These are phyloP conservation scores for Cryptops parisi DNA, from an alignment of 2,888 invertebrate genomes.

Conservation along the genomic window DNA sequence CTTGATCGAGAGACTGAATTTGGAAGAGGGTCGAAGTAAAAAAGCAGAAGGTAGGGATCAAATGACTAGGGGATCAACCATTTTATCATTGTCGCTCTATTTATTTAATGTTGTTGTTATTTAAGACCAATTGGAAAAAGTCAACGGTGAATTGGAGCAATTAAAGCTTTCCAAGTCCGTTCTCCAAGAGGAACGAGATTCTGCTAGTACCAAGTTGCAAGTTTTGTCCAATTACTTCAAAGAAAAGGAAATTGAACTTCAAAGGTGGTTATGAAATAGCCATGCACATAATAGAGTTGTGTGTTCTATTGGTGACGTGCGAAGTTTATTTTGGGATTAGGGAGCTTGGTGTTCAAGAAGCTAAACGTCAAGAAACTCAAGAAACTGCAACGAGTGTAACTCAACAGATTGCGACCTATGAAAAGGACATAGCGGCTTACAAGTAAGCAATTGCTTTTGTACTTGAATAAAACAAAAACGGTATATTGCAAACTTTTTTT, in stretches of 20 bases:
- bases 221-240: conserved; percentile 80
- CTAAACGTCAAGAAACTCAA: conserved; percentile 29
- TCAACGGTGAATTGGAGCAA: conserved; percentile 25
- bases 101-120: no score
- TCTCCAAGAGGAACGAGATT: conserved; percentile 54
- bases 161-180: conserved; percentile 30
- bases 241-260: conserved; percentile 69
- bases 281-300: background rate
- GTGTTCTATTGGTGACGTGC: background rate
- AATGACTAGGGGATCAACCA: no score
- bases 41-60: conserved; percentile 1
- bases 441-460: conserved; percentile 18
- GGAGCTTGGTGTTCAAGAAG: conserved; percentile 43
- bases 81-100: no score
- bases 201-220: conserved; percentile 66
- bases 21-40: conserved; percentile 29
- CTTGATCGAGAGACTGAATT: conserved; percentile 31
- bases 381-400: conserved; percentile 21
- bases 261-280: conserved; percentile 31
- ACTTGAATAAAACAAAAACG: background rate
- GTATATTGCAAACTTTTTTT: background rate
- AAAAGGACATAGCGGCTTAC: conserved; percentile 21
- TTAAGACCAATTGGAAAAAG: conserved; percentile 17
- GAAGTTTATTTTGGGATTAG: conserved; percentile 33
- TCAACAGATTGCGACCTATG: conserved; percentile 19